Evolutionary conservation across 1,140 invertebrate genomes (phyloP), one percentile per base, ranked within the genome.

Genomic region (Ylistrum balloti): DNA sequence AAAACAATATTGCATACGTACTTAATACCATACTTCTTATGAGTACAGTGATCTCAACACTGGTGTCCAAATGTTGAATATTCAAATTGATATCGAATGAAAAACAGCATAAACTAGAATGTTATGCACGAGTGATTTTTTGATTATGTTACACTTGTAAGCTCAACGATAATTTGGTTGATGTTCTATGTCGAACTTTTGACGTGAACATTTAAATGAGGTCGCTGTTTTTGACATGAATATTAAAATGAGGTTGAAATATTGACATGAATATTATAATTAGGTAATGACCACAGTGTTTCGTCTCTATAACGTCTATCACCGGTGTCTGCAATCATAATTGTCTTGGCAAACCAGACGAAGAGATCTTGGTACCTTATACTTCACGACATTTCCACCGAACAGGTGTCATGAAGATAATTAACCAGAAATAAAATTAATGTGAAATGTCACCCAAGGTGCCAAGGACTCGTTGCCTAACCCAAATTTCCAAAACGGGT

Each of bases 351-450:
- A n/a, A 17, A n/a, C 56, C 35, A 38, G 35, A 38, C 35, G 13
- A 38, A 38, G 35, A 38, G 35, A n/a, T n/a, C n/a, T n/a, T 38
- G 35, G 35, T 13, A 38, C 35, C 13, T 38, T 38, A n/a, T 38
- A 7, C 35, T 38, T 5, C 5, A 38, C 28, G 56, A 74, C 56
- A 17, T 9, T 3, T 28, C 28, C 56, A 28, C 56, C 9, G 28
- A 74, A 74, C 56, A 28, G 56, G 56, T 74, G 56, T 74, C 56
- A 74, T 22, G 56, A 28, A 74, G 56, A 74, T 74, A 22, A 74
- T 74, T 28, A 74, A 28, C n/a, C 28, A 11, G 56, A 28, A 28
- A 74, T 3, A 74, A 74, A 28, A 74, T 74, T 74, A 74, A 74
- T 74, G 22, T 2, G 56, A 74, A 74, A 28, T 74, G 56, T 74